These are phyloP conservation scores for Sinella curviseta DNA, from an alignment of 1,140 invertebrate species.

Conservation along the genomic window DNA sequence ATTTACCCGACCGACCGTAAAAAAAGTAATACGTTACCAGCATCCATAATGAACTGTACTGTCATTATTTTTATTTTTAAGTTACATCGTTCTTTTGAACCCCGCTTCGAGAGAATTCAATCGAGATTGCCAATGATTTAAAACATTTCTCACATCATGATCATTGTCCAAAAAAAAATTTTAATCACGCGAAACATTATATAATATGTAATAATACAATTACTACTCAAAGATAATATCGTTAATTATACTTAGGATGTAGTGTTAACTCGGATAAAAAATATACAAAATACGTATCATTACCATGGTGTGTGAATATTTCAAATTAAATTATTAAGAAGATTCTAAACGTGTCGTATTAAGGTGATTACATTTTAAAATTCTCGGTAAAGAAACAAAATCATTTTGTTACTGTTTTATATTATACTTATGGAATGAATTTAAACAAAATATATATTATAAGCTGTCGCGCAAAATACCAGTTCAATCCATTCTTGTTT, in stretches of 20 bases:
- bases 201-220: not conserved
- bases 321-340: too few relatives aligned
- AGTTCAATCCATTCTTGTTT: too few relatives aligned
- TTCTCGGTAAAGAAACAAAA: not conserved
- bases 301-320: too few relatives aligned
- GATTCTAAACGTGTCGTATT: too few relatives aligned
- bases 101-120: not conserved
- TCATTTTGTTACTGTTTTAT: not conserved
- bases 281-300: too few relatives aligned
- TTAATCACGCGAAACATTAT: not conserved
- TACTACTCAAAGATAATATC: too few relatives aligned
- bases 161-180: not conserved
- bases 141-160: not conserved
- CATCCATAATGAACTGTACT: conserved; percentile 20
- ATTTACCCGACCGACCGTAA: not conserved
- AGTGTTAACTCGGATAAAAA: too few relatives aligned
- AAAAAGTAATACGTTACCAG: conserved; percentile 3
- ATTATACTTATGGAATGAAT: not conserved
- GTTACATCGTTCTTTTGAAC: not conserved
- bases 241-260: too few relatives aligned
- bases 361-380: not conserved
- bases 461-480: too few relatives aligned
- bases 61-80: not conserved
- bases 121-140: not conserved
- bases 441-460: not conserved